Conservation (phyloP, 2,113 vertebrate genomes). For the Camelus dromedarius region DNA sequence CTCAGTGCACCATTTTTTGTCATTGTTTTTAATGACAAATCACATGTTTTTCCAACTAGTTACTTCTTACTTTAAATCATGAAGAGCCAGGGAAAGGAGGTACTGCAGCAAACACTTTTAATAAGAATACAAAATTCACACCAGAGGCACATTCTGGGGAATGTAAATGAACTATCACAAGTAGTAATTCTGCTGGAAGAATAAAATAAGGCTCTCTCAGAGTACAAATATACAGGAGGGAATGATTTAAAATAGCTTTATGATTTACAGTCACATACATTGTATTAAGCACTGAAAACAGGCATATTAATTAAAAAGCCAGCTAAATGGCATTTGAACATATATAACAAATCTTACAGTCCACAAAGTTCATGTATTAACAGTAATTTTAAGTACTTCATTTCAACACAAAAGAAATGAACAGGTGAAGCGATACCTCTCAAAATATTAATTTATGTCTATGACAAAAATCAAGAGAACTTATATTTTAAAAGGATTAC, state of each 20-base stretch:
- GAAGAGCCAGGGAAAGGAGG: slow-evolving; percentile 74
- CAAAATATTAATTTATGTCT: slow-evolving; percentile 83
- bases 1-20: not conserved
- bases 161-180: slow-evolving; percentile 84
- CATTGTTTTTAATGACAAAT: not conserved
- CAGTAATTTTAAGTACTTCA: slow-evolving; percentile 83
- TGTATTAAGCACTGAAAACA: slow-evolving; percentile 86
- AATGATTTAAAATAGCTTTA: slow-evolving; percentile 87
- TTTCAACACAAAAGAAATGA: slow-evolving; percentile 86
- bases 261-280: slow-evolving; percentile 87
- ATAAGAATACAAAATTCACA: slow-evolving; percentile 88
- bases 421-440: slow-evolving; percentile 81
- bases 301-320: slow-evolving; percentile 83
- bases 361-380: slow-evolving; percentile 84
- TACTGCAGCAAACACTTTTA: slow-evolving; percentile 87
- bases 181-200: slow-evolving; percentile 84
- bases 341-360: slow-evolving; percentile 89
- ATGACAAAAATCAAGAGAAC: slow-evolving; percentile 81
- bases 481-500: slow-evolving; percentile 79
- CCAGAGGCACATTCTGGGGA: slow-evolving; percentile 84
- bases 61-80: slow-evolving; percentile 71
- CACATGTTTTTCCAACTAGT: not conserved
- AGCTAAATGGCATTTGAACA: slow-evolving; percentile 85
- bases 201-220: slow-evolving; percentile 84
- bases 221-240: slow-evolving; percentile 85